These are phyloP conservation scores for Melipona beecheii DNA, from an alignment of 2,888 invertebrate genomes.

Conservation along the genomic window DNA sequence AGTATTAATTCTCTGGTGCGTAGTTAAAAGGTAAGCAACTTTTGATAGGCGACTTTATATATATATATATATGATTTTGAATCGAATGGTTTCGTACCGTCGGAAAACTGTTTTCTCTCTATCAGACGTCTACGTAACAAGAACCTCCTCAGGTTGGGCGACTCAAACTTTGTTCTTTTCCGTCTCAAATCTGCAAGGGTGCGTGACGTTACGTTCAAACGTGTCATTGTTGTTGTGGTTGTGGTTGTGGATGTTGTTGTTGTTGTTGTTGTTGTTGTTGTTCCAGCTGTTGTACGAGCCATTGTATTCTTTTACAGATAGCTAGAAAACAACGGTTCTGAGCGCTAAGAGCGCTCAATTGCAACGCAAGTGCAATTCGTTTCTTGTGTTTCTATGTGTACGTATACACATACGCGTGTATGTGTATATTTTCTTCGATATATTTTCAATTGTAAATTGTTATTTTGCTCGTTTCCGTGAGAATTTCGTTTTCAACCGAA, in stretches of 20 bases:
- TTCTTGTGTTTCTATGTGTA: conserved; percentile 16
- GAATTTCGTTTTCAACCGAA: not conserved
- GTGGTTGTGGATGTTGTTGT: not conserved
- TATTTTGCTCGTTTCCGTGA: not conserved
- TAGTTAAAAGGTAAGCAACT: conserved; percentile 37
- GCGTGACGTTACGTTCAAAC: conserved; percentile 54
- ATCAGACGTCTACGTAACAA: conserved; percentile 79
- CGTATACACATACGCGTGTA: not conserved
- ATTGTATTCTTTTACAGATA: conserved; percentile 33
- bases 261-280: conserved; percentile 1
- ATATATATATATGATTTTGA: conserved; percentile 57
- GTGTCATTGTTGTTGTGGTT: conserved; percentile 19
- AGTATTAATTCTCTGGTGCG: conserved; percentile 6
- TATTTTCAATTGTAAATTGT: not conserved
- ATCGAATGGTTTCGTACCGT: conserved; percentile 77
- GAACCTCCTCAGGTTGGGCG: conserved; percentile 79
- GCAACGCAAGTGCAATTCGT: conserved; percentile 6
- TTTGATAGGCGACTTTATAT: conserved; percentile 49
- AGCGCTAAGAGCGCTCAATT: conserved; percentile 14
- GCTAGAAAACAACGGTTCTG: conserved; percentile 33
- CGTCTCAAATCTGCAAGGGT: conserved; percentile 80
- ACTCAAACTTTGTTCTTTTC: conserved; percentile 82
- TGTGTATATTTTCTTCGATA: not conserved
- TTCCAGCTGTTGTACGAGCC: conserved; percentile 7
- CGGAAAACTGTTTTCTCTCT: conserved; percentile 80